Percentiles rank a stretch among this genome's conserved stretches.
Conservation (phyloP, 2,797 vertebrate species). For the Poeciliopsis paucimaculata region DNA sequence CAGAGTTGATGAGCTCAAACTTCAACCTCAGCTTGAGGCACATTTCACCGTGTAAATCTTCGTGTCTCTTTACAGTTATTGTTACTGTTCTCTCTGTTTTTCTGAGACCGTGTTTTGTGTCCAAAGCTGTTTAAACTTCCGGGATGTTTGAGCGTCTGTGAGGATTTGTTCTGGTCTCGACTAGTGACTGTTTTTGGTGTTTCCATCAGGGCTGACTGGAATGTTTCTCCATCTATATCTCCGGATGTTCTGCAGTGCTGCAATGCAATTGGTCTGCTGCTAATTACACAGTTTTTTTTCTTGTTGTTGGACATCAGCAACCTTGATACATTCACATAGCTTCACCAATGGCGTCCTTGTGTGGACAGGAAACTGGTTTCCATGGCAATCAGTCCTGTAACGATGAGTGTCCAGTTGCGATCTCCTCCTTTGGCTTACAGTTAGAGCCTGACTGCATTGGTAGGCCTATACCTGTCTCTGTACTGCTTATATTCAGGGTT, state of each 20-base stretch:
- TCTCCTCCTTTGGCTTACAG: conserved; percentile 63
- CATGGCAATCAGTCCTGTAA: conserved; percentile 44
- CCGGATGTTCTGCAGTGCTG: conserved; percentile 60
- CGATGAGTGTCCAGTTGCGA: conserved; percentile 56
- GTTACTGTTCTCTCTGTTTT: conserved; percentile 1
- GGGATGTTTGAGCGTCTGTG: conserved; percentile 27
- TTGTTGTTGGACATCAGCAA: conserved; percentile 26
- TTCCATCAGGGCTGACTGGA: conserved; percentile 49
- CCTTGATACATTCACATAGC: conserved; percentile 31
- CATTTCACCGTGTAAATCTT: conserved; percentile 20
- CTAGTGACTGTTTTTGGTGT: conserved; percentile 44
- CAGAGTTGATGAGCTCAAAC: conserved; percentile 41
- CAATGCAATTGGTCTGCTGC: conserved; percentile 35
- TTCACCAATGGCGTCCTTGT: conserved; percentile 68
- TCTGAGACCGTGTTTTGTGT: conserved; percentile 19
- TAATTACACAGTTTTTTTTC: conserved; percentile 47
- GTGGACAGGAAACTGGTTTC: conserved; percentile 46
- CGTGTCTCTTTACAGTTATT: conserved; percentile 3
- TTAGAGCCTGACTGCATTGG: conserved; percentile 61
- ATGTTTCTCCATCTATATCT: conserved; percentile 58
- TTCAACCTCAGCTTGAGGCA: conserved; percentile 30
- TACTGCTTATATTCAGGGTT: not conserved
- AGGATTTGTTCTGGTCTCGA: conserved; percentile 27
- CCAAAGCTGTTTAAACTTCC: conserved; percentile 13
- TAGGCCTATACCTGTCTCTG: conserved; percentile 36